phyloP scores from a whole-genome alignment of 2,797 vertebrate species.

The Masticophis lateralis region DNA sequence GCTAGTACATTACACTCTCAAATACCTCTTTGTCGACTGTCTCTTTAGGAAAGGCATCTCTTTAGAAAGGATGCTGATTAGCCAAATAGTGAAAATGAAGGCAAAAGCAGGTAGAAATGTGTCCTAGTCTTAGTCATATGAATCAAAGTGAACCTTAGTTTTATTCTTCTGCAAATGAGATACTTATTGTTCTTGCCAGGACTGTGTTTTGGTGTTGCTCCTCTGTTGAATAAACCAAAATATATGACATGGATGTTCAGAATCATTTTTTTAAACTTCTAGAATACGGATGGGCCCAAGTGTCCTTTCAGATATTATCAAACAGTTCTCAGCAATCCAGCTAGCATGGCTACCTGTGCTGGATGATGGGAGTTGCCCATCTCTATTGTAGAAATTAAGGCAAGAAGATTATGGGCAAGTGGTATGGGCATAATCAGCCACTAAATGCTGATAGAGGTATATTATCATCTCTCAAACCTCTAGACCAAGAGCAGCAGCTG shows the following conservation, averaged over 20 bases:
- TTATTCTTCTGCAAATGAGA: conserved; percentile 19
- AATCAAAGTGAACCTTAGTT: conserved; percentile 29
- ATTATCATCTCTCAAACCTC: background rate
- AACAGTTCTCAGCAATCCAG: background rate
- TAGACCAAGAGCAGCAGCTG: background rate
- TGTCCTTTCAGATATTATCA: background rate
- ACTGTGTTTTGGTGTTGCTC: background rate
- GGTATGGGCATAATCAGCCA: background rate
- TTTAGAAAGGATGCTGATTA: background rate
- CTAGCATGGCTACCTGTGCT: background rate
- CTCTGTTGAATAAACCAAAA: background rate
- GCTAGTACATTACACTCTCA: background rate
- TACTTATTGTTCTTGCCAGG: conserved; percentile 2
- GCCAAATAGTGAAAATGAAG: conserved; percentile 28
- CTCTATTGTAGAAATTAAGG: background rate
- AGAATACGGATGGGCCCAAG: background rate
- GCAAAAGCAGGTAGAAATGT: conserved; percentile 4
- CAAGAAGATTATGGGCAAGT: background rate
- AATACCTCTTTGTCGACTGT: conserved; percentile 41
- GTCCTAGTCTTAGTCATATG: conserved; percentile 7
- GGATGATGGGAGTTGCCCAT: background rate
- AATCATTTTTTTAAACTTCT: background rate
- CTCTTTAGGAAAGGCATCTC: conserved; percentile 24
- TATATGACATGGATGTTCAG: background rate
- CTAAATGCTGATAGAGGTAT: background rate